Conservation (phyloP, 2,113 vertebrate genomes). For the Verasper variegatus region DNA sequence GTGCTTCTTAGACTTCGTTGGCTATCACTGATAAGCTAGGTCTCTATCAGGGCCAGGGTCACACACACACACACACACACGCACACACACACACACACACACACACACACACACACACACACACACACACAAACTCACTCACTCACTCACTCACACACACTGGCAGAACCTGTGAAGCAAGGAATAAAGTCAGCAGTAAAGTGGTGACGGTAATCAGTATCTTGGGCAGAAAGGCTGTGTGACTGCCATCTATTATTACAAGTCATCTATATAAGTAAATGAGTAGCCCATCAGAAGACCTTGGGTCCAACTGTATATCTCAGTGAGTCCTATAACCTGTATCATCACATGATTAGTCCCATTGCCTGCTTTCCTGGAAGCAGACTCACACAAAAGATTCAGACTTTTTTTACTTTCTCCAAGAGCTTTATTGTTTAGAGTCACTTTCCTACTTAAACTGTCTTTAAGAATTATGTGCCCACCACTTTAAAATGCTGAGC, state of each 20-base stretch:
- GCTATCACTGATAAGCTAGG: conserved; percentile 49
- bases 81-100: too few relatives aligned
- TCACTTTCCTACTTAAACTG: too few relatives aligned
- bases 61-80: conserved; percentile 22
- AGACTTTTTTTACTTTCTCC: neutral
- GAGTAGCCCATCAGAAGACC: conserved; percentile 71
- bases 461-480: neutral
- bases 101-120: too few relatives aligned
- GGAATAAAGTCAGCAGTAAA: conserved; percentile 63
- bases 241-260: conserved; percentile 44
- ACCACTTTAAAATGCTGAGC: conserved; percentile 4
- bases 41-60: conserved; percentile 33
- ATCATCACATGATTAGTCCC: conserved; percentile 15
- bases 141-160: too few relatives aligned
- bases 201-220: conserved; percentile 59
- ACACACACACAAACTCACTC: neutral
- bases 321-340: conserved; percentile 46
- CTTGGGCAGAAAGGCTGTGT: conserved; percentile 11
- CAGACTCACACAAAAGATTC: conserved; percentile 15
- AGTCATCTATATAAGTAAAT: conserved; percentile 69
- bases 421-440: neutral
- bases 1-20: conserved; percentile 23
- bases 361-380: conserved; percentile 51
- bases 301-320: conserved; percentile 48
- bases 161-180: conserved; percentile 50